Conservation (phyloP, 2,797 vertebrate genomes). For the Poeciliopsis gracilis region DNA sequence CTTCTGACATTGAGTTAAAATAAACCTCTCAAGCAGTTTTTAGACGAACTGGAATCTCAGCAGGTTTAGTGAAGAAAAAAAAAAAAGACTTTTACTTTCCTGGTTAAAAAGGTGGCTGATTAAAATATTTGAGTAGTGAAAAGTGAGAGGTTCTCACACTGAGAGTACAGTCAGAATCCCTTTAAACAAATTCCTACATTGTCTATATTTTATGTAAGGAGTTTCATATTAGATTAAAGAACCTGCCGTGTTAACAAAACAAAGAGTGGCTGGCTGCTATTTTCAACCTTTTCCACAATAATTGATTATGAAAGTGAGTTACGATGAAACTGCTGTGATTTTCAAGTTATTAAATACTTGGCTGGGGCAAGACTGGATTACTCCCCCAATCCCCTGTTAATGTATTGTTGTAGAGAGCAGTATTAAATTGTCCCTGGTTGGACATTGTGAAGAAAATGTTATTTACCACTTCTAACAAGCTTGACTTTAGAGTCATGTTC, state of each 20-base stretch:
- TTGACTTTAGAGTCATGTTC: conserved; percentile 60
- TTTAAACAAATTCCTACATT: conserved; percentile 40
- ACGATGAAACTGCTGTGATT: conserved; percentile 34
- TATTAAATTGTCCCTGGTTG: conserved; percentile 58
- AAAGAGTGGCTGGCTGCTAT: conserved; percentile 40
- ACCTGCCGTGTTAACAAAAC: conserved; percentile 47
- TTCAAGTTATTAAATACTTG: conserved; percentile 61
- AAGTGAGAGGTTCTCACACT: conserved; percentile 40
- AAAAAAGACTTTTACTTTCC: background rate
- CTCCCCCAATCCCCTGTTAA: conserved; percentile 51
- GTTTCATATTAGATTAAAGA: conserved; percentile 46
- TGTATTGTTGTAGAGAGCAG: conserved; percentile 58
- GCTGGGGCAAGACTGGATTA: conserved; percentile 54
- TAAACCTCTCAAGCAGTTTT: background rate
- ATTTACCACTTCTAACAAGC: conserved; percentile 70
- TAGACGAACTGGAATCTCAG: background rate
- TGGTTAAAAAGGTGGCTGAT: background rate
- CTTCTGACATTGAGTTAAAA: background rate
- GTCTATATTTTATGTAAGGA: conserved; percentile 43
- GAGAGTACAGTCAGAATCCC: conserved; percentile 44
- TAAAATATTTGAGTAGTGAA: conserved; percentile 26
- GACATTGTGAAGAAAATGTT: conserved; percentile 58
- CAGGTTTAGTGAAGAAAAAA: background rate
- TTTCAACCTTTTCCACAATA: conserved; percentile 47
- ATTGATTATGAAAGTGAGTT: conserved; percentile 54